Percentiles rank a stretch among this genome's conserved stretches.
These are phyloP conservation scores for Euphonia xanthogaster DNA, from an alignment of 2,797 vertebrate species.

Conservation along the genomic window DNA sequence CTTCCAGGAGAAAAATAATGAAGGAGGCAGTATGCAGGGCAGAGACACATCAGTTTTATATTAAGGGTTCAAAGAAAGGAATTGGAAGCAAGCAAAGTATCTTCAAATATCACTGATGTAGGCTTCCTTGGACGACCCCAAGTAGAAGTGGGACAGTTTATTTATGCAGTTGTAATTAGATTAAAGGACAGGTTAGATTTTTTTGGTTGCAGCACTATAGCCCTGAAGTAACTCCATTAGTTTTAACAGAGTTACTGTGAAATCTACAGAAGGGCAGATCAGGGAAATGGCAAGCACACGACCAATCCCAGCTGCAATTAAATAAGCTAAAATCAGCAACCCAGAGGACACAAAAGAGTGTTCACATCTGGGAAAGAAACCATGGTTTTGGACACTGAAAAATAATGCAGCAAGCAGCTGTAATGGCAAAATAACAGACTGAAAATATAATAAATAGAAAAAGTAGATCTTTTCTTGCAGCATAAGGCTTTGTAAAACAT, in stretches of 20 bases:
- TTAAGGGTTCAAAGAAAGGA: neutral
- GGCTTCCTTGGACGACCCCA: neutral
- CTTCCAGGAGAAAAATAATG: neutral
- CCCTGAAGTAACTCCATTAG: neutral
- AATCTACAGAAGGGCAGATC: neutral
- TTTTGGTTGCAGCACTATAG: neutral
- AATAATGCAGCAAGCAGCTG: neutral
- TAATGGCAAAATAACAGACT: neutral
- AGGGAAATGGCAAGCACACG: neutral
- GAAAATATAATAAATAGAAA: neutral
- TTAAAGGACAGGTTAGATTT: neutral
- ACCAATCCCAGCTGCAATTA: neutral
- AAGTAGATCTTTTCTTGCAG: neutral
- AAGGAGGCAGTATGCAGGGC: neutral
- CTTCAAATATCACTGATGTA: neutral
- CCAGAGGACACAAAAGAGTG: neutral
- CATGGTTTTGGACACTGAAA: neutral
- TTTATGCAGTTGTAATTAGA: neutral
- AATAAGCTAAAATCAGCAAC: neutral
- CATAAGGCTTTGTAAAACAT: neutral
- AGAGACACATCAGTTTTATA: neutral
- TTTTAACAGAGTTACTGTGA: neutral
- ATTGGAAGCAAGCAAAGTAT: neutral
- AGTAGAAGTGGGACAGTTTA: neutral
- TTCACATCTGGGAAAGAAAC: neutral